Base-by-base conservation (phyloP, 2,113 vertebrate species). In the Leptobrachium ailaonicum region DNA sequence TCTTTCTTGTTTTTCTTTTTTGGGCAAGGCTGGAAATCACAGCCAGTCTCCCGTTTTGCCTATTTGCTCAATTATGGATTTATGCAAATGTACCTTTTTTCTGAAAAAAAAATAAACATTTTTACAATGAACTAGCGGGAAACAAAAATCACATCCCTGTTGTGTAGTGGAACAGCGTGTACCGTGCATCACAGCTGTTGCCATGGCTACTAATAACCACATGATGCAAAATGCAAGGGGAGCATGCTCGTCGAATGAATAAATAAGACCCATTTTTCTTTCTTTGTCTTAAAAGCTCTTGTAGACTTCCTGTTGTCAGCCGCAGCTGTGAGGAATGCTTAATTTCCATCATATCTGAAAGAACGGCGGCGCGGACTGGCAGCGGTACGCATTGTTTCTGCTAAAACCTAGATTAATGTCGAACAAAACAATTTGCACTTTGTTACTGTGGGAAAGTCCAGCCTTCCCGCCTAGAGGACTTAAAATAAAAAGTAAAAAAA, bases 371-470 rank as follows among this genome's bases (percentile, higher is more conserved):
- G 82, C 88, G 63, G 87, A 74, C 79, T 79, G 88, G 86, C 87
- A 86, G 72, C 2, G 69, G n/a, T 11, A 82, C 70, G 80, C 74
- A 74, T 60, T 2, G 0, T 53, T 79, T 79, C 13, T 64, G 84
- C 84, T 85, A 85, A 83, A 82, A 79, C 82, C 86, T 82, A 83
- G 87, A 82, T 87, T 87, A 88, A 88, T 7, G 0, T 66, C 83
- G 64, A 54, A 85, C 56, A 77, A 80, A 92, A 91, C 71, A 85
- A 86, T 83, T 82, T 75, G 20, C 67, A 75, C 79, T 87, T 86
- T 86, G 88, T 87, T 90, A 84, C 88, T 89, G 90, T 88, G 89
- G 89, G 90, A 87, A 92, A 89, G 84, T 89, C 86, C 89, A 82
- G 84, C 85, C 88, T 89, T 50, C 88, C 85, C 89, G 86, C 84